Base-by-base conservation (phyloP, 1,140 invertebrate species). In the Trissolcus basalis region DNA sequence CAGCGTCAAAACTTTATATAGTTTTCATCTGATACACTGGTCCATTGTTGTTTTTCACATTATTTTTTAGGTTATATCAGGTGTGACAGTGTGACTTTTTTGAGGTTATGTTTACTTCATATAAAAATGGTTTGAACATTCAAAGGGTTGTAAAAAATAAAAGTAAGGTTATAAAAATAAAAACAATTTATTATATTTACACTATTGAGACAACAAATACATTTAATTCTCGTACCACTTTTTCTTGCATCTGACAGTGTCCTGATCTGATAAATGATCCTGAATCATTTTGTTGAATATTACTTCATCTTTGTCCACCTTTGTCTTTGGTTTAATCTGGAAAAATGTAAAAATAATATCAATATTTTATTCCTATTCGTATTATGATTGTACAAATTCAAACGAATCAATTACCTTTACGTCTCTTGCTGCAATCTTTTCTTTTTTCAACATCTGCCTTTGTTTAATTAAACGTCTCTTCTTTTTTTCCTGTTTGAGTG, bases 211-310 rank as follows among this genome's bases (percentile, higher is more conserved):
- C n/a, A 36, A 14, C 4, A 49, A 44, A 13, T 13, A 49, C 16
- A 4, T 39, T 39, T 59, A 33, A 45, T 65, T 36, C n/a, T 68
- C 64, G 12, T 68, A 68, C 64, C 64, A 68, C 12, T 68, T 68
- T 53, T 44, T 58, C 15, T 47, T 13, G 3, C 3, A 32, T 4
- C 14, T 7, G 9, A 51, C 10, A 0, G 14, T 36, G 7, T 16
- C 50, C n/a, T 12, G 39, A 6, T 65, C 54, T 14, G 32, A 36
- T 13, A 15, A 6, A 16, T 59, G 49, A 12, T 68, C 10, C 8
- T 39, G n/a, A 1, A 68, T 68, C 6, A 68, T 35, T 35, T 51
- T 68, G n/a, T 68, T 59, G n/a, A 68, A 51, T 27, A 45, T 43
- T 0, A 59, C 12, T 45, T 68, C 64, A 4, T 68, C 64, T 10